These are phyloP conservation scores for Ectropis grisescens DNA, from an alignment of 1,140 invertebrate species.

Conservation along the genomic window DNA sequence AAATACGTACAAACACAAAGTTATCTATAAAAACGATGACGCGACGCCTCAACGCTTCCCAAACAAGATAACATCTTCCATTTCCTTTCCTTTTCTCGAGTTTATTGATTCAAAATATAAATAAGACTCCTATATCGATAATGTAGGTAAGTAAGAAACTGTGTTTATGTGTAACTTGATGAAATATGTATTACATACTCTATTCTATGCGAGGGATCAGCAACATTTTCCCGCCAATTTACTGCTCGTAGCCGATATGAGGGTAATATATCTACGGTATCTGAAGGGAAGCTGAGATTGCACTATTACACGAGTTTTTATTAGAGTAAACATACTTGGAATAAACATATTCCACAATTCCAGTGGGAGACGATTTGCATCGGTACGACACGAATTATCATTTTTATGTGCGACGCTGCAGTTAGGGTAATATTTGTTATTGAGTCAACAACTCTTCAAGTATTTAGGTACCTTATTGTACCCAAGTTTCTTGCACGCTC, in stretches of 20 bases:
- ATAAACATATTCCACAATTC: constrained; percentile 6
- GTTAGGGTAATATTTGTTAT: background rate
- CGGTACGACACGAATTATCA: constrained; percentile 4
- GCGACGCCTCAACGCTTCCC: no score
- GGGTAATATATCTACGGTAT: constrained; percentile 37
- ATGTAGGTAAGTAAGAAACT: no score
- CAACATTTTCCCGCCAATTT: constrained; percentile 37
- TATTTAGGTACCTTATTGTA: no score
- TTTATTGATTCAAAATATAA: no score
- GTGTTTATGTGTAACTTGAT: constrained; percentile 19
- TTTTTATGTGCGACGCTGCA: constrained; percentile 2
- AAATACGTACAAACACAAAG: no score
- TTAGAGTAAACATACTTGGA: constrained; percentile 1
- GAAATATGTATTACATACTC: constrained; percentile 35
- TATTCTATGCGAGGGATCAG: constrained; percentile 30
- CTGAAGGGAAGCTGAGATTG: constrained; percentile 33
- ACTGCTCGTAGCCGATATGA: constrained; percentile 28
- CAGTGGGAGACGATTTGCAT: constrained; percentile 8
- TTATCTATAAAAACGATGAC: no score
- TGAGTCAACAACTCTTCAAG: no score
- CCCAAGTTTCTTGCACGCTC: no score
- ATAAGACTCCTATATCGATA: no score
- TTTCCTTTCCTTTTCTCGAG: no score
- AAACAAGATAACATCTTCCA: no score
- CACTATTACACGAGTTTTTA: constrained; percentile 22